Evolutionary conservation across 2,888 invertebrate species (phyloP).

Genomic region (Plagiodera versicolora): DNA sequence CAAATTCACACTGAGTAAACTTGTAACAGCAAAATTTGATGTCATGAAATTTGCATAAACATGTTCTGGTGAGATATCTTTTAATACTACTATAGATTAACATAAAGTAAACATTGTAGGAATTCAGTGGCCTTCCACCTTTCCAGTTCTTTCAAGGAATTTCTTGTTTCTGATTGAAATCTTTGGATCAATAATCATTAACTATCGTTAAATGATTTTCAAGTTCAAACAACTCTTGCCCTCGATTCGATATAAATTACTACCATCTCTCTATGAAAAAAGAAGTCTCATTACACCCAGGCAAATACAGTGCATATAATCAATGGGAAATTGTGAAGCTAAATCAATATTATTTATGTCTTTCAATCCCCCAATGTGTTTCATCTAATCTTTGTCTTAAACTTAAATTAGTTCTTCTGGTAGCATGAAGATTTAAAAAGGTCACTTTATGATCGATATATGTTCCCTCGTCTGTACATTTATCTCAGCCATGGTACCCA

Average conservation of each 20-base stretch:
- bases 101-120: constrained; percentile 33
- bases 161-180: constrained; percentile 38
- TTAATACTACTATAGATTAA: constrained; percentile 27
- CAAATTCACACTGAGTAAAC: constrained; percentile 22
- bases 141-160: constrained; percentile 33
- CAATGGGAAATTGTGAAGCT: constrained; percentile 28
- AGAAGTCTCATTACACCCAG: constrained; percentile 33
- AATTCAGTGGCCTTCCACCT: constrained; percentile 38
- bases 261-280: constrained; percentile 32
- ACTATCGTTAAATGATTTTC: constrained; percentile 5
- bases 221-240: constrained; percentile 8
- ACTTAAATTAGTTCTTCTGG: constrained; percentile 23
- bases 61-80: constrained; percentile 21
- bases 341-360: constrained; percentile 24
- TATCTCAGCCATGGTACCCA: constrained; percentile 32
- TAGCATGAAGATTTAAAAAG: constrained; percentile 29
- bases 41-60: constrained; percentile 30
- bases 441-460: constrained; percentile 28
- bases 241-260: constrained; percentile 21
- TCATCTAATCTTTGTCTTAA: constrained; percentile 11
- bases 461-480: constrained; percentile 19
- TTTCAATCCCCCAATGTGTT: constrained; percentile 24
- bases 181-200: constrained; percentile 31
- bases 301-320: constrained; percentile 36
- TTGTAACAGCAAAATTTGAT: constrained; percentile 30